These are phyloP conservation scores for Octomys mimax DNA, from an alignment of 2,797 vertebrate species.

Conservation along the genomic window DNA sequence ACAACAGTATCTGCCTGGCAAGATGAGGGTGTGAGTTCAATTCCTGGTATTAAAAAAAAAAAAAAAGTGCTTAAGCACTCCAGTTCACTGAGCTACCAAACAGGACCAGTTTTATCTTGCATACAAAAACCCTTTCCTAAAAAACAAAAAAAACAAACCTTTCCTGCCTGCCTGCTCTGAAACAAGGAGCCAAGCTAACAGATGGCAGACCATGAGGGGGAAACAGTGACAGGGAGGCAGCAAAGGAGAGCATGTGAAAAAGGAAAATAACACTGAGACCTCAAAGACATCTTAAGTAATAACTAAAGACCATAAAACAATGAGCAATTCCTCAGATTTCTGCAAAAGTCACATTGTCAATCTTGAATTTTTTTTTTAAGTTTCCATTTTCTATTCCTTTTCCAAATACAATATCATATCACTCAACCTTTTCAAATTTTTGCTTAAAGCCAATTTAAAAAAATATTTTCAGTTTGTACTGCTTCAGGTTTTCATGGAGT, in stretches of 20 bases:
- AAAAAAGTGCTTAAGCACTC: conserved; percentile 33
- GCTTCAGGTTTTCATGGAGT: too few species aligned
- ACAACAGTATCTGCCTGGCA: too few species aligned
- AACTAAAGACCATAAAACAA: conserved; percentile 56
- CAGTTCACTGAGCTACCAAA: conserved; percentile 54
- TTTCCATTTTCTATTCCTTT: too few species aligned
- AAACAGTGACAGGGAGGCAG: conserved; percentile 14
- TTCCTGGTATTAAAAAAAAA: too few species aligned
- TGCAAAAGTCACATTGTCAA: conserved; percentile 57
- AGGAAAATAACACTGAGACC: conserved; percentile 48
- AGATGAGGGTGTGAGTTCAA: too few species aligned
- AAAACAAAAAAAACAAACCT: neutral
- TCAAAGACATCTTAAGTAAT: conserved; percentile 39
- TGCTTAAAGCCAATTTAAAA: too few species aligned
- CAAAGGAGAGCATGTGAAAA: conserved; percentile 46
- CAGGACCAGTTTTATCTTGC: conserved; percentile 67
- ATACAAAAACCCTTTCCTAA: conserved; percentile 67
- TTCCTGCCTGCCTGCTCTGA: conserved; percentile 65
- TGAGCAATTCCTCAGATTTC: conserved; percentile 54
- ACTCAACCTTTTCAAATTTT: too few species aligned
- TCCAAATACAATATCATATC: too few species aligned
- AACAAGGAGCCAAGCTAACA: conserved; percentile 73
- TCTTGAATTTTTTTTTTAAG: neutral
- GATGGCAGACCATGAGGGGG: conserved; percentile 54
- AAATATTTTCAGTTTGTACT: too few species aligned